A percentile compares a stretch with the other conserved stretches of the same genome.
Evolutionary conservation across 2,888 invertebrate genomes (phyloP).

Genomic region (Cheilosia soror): DNA sequence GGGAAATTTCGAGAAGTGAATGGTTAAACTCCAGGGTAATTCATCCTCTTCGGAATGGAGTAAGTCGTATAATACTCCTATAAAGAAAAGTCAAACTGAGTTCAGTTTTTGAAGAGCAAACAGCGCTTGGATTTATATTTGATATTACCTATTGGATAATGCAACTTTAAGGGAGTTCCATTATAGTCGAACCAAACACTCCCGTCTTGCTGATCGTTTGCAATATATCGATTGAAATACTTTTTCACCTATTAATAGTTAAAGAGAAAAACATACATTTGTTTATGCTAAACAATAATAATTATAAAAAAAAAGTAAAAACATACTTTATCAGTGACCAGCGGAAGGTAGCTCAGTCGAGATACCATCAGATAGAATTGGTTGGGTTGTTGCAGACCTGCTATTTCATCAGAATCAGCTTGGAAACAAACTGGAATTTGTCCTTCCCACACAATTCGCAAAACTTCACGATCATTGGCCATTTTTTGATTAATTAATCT

Average conservation of each 20-base stretch:
- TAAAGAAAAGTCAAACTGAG: slow-evolving; percentile 63
- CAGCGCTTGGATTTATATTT: neutral
- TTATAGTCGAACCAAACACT: slow-evolving; percentile 98
- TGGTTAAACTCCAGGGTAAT: slow-evolving; percentile 96
- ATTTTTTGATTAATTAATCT: slow-evolving; percentile 84
- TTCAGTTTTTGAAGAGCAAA: no score
- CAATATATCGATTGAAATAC: slow-evolving; percentile 93
- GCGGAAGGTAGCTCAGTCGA: slow-evolving; percentile 95
- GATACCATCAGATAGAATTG: slow-evolving; percentile 97
- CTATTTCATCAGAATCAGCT: slow-evolving; percentile 94
- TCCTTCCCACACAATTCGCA: slow-evolving; percentile 98
- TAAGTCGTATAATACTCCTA: slow-evolving; percentile 96
- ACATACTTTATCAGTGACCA: slow-evolving; percentile 96
- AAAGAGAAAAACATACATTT: slow-evolving; percentile 6
- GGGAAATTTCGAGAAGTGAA: slow-evolving; percentile 98
- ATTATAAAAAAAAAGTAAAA: neutral
- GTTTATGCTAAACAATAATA: neutral
- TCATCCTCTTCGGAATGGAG: slow-evolving; percentile 87
- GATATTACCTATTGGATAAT: slow-evolving; percentile 87
- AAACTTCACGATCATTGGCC: slow-evolving; percentile 97
- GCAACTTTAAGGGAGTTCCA: slow-evolving; percentile 96
- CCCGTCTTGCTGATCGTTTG: slow-evolving; percentile 91
- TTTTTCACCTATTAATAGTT: slow-evolving; percentile 89
- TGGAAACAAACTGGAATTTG: slow-evolving; percentile 97
- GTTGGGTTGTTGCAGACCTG: slow-evolving; percentile 95